Percentiles rank a stretch among this genome's conserved stretches.
Evolutionary conservation across 2,888 invertebrate genomes (phyloP).

Genomic region (Apamea epomidion): DNA sequence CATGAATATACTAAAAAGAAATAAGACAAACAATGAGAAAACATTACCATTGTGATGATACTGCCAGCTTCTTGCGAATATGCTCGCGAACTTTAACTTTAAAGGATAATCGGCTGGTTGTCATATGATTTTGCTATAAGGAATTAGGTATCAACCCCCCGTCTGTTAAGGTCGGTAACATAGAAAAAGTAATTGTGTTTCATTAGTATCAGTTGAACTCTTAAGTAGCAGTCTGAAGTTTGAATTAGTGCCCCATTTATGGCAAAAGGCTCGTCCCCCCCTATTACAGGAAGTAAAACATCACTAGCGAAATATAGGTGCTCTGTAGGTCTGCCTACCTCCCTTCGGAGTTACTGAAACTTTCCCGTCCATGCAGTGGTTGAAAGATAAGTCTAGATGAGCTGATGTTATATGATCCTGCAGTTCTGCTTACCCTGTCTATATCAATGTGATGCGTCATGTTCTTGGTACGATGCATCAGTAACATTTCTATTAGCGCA

Average conservation of each 20-base stretch:
- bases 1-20: too few species aligned
- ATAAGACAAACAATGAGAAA: too few species aligned
- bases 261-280: not conserved
- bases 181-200: not conserved
- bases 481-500: slow-evolving; percentile 48
- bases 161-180: too few species aligned
- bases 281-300: not conserved
- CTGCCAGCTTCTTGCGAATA: too few species aligned
- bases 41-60: too few species aligned
- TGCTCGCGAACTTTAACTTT: too few species aligned
- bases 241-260: not conserved
- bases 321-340: too few species aligned
- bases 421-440: not conserved
- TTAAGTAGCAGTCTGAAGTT: too few species aligned
- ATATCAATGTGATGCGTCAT: not conserved
- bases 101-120: too few species aligned
- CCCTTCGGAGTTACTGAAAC: not conserved
- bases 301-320: not conserved
- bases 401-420: not conserved
- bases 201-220: not conserved
- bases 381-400: not conserved
- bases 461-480: slow-evolving; percentile 27
- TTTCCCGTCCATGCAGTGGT: not conserved
- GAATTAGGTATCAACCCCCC: not conserved
- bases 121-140: not conserved